Percentiles rank a stretch among this genome's conserved stretches.
These are phyloP conservation scores for Hirtodrosophila cameraria DNA, from an alignment of 2,888 invertebrate species.

Conservation along the genomic window DNA sequence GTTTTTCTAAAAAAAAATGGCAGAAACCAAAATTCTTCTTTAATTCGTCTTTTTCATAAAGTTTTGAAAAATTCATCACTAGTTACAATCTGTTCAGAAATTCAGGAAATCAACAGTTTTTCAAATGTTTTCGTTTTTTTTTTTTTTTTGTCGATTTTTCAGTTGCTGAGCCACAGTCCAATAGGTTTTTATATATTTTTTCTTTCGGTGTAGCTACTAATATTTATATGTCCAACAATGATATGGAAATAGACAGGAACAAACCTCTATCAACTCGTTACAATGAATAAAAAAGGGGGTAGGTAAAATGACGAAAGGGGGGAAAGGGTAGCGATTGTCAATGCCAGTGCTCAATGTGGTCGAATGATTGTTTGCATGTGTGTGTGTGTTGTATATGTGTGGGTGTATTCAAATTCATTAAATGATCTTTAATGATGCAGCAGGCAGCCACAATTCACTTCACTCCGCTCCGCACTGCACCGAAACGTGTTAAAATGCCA, in stretches of 20 bases:
- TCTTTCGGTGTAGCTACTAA: no score
- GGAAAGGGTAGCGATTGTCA: neutral
- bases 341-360: conserved; percentile 13
- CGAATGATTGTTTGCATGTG: conserved; percentile 10
- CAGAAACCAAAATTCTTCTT: no score
- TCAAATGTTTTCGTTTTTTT: no score
- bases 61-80: no score
- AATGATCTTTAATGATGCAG: conserved; percentile 23
- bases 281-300: neutral
- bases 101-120: no score
- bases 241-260: neutral
- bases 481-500: neutral
- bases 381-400: conserved; percentile 2
- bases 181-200: no score
- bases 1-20: no score
- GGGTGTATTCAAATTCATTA: conserved; percentile 4
- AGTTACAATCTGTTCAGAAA: no score
- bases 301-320: neutral
- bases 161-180: no score
- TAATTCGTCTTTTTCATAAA: no score
- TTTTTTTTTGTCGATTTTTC: no score
- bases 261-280: conserved; percentile 5
- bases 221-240: conserved; percentile 13
- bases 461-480: neutral
- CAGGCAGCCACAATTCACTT: neutral